These are phyloP conservation scores for Vulpes vulpes DNA, from an alignment of 2,113 vertebrate genomes.

Conservation along the genomic window DNA sequence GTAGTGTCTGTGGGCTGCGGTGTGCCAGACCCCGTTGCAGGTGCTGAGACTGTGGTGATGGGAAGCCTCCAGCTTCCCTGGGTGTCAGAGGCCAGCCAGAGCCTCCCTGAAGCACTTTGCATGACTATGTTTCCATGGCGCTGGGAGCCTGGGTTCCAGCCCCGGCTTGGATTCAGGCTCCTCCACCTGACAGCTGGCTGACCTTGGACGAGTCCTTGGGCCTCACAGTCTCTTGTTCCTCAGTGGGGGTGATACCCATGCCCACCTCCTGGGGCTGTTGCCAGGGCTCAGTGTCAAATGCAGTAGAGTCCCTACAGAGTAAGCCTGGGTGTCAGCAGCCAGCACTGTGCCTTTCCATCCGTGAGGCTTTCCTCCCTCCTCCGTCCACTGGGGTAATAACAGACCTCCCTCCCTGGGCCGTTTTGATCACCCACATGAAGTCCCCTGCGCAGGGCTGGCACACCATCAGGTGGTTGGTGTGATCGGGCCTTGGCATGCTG, in stretches of 20 bases:
- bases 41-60: neutral
- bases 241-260: neutral
- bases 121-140: neutral
- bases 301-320: too few species aligned
- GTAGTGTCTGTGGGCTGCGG: fast-evolving
- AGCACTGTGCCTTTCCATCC: neutral
- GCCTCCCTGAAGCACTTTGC: neutral
- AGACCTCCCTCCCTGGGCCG: fast-evolving
- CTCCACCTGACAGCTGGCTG: neutral
- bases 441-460: neutral
- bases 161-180: neutral
- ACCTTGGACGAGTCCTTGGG: neutral
- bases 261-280: neutral
- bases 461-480: fast-evolving
- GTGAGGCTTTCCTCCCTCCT: neutral
- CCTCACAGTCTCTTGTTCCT: neutral
- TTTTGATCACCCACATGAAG: neutral
- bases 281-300: neutral
- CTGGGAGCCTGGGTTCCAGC: neutral
- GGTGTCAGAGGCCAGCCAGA: neutral
- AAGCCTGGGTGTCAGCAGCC: neutral
- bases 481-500: fast-evolving
- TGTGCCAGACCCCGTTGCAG: neutral
- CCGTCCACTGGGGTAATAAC: neutral
- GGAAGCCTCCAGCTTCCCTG: neutral